These are phyloP conservation scores for Mobula birostris DNA, from an alignment of 2,113 vertebrate species.

Conservation along the genomic window DNA sequence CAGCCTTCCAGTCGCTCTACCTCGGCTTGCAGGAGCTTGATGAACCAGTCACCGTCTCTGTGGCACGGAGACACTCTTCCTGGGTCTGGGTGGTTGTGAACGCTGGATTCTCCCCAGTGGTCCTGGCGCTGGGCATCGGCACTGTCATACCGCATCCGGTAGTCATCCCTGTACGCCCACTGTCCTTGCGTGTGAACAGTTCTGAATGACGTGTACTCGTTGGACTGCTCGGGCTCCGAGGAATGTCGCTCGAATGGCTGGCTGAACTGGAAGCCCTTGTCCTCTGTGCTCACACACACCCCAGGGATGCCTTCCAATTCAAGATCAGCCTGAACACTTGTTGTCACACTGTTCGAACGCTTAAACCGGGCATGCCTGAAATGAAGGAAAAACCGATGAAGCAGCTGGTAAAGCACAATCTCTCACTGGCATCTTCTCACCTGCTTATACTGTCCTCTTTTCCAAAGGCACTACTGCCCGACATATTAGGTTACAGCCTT, in stretches of 20 bases:
- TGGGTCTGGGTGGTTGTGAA: slow-evolving; percentile 86
- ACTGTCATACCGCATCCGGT: slow-evolving; percentile 77
- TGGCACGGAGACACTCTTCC: slow-evolving; percentile 86
- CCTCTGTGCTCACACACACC: slow-evolving; percentile 78
- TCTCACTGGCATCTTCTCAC: not conserved
- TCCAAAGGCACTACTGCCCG: not conserved
- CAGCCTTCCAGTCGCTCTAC: slow-evolving; percentile 96
- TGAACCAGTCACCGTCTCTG: slow-evolving; percentile 90
- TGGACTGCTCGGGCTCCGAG: slow-evolving; percentile 79
- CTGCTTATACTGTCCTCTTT: not conserved
- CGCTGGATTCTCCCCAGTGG: slow-evolving; percentile 77
- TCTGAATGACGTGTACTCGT: slow-evolving; percentile 84
- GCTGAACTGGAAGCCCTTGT: slow-evolving; percentile 92
- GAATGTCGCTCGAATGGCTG: slow-evolving; percentile 91
- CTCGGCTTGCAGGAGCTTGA: slow-evolving; percentile 85
- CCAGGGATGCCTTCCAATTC: slow-evolving; percentile 83
- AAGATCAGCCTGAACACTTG: slow-evolving; percentile 91
- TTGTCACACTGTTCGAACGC: slow-evolving; percentile 96
- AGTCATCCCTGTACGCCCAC: slow-evolving; percentile 91
- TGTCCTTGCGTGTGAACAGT: slow-evolving; percentile 96
- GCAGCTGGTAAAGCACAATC: not conserved
- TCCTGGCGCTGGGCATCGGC: slow-evolving; percentile 67
- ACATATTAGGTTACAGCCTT: not conserved
- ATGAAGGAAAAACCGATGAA: slow-evolving; percentile 5
- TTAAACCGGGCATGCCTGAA: slow-evolving; percentile 86